Evolutionary conservation across 2,797 vertebrate genomes (phyloP), one percentile per base, ranked within the genome.

Genomic region (Cephalopachus bancanus): DNA sequence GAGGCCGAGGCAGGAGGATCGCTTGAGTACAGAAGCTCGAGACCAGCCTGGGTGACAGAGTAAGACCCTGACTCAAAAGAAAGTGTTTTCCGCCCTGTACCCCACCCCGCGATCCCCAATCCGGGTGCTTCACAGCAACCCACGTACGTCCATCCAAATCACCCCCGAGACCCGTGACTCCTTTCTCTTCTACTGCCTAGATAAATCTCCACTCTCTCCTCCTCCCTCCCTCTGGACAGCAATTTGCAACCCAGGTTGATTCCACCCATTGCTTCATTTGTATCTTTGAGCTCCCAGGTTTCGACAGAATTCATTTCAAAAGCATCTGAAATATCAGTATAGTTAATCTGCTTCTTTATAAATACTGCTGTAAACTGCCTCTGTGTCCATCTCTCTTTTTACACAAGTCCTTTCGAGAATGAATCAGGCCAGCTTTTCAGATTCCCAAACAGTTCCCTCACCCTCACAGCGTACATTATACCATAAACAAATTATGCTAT

Each of bases 201-300:
- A 26, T 9, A 19, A 44, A 33, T 28, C 55, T 64, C 14, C 30
- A 3, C 37, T n/a, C 24, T 55, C 55, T 17, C 33, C 33, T 65
- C 28, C 33, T 16, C 11, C 15, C 22, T 78, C 22, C 24, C 2
- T 24, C 67, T 53, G 75, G 60, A 33, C 3, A 55, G 62, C 65
- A 64, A 1, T 89, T 85, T 69, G 28, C 44, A 69, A 12, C 5
- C 37, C 55, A 30, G 30, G 65, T 49, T 60, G 59, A 93, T 75
- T 76, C 37, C 2, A 65, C 16, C 16, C 64, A 10, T 49, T 93
- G 7, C 84, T 57, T 95, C 30, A 28, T 87, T 76, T 53, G 51
- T 51, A 83, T 74, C 91, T 91, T 83, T n/a, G 24, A 86, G 22
- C 69, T 71, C n/a, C 83, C 64, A 24, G 10, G 76, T 71, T 86